Percentiles rank a stretch among this genome's conserved stretches.
phyloP scores from a whole-genome alignment of 2,113 vertebrate genomes.

The Anser cygnoides region DNA sequence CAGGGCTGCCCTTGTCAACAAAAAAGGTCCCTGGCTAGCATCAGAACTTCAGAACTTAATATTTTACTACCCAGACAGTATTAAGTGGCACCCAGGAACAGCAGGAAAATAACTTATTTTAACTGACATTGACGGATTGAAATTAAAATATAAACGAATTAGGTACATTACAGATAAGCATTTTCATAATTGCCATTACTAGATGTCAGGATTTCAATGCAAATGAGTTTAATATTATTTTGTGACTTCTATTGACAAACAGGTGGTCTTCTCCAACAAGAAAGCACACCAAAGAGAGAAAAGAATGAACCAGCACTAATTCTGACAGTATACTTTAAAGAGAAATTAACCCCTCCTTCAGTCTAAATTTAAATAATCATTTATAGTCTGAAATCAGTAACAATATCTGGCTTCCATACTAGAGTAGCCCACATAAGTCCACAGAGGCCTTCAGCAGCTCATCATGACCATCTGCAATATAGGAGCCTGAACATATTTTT shows the following conservation, averaged over 20 bases:
- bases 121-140: conserved; percentile 70
- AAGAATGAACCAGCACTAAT: conserved; percentile 36
- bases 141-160: conserved; percentile 77
- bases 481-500: conserved; percentile 42
- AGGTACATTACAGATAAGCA: conserved; percentile 67
- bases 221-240: conserved; percentile 67
- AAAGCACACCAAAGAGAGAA: conserved; percentile 10
- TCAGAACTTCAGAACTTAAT: conserved; percentile 37
- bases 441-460: not conserved
- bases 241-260: conserved; percentile 60
- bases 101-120: conserved; percentile 68
- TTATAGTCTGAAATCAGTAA: conserved; percentile 32
- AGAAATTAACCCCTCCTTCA: conserved; percentile 37
- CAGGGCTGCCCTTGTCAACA: not conserved
- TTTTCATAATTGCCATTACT: conserved; percentile 66
- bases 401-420: not conserved
- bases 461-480: not conserved
- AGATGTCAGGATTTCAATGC: conserved; percentile 36
- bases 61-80: conserved; percentile 23
- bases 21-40: not conserved
- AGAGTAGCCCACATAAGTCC: not conserved
- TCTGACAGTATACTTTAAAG: conserved; percentile 18
- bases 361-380: conserved; percentile 56
- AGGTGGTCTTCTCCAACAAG: conserved; percentile 62
- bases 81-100: conserved; percentile 47